Conservation (phyloP, 2,113 vertebrate species). For the Herpetotheres cachinnans region DNA sequence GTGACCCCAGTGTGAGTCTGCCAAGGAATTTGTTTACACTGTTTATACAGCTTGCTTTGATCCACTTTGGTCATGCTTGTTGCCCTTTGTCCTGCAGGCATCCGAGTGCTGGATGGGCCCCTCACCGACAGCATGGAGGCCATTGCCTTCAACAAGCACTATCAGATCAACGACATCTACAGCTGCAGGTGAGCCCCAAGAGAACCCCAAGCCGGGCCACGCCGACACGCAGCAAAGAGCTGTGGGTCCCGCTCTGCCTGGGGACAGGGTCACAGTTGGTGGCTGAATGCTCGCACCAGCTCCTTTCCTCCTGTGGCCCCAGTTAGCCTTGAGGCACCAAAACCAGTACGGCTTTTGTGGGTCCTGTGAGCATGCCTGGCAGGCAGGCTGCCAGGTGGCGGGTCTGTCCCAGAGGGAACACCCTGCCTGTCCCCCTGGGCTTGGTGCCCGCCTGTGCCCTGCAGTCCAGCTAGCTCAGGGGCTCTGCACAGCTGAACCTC, state of each 20-base stretch:
- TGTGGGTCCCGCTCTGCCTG: not conserved
- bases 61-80: fast-evolving
- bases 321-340: not conserved
- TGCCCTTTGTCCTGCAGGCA: constrained; percentile 76
- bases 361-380: not conserved
- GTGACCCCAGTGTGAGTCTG: not conserved
- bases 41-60: fast-evolving
- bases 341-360: not conserved
- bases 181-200: constrained; percentile 88
- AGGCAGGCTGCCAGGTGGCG: no score
- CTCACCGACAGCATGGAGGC: constrained; percentile 98
- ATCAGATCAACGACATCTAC: constrained; percentile 98
- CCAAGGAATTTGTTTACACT: not conserved
- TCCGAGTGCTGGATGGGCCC: constrained; percentile 92
- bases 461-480: no score
- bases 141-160: constrained; percentile 97
- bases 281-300: not conserved
- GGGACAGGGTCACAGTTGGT: fast-evolving
- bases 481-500: not conserved
- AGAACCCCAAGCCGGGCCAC: not conserved
- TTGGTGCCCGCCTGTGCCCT: not conserved
- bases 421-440: not conserved
- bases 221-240: not conserved
- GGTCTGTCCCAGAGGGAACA: no score
- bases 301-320: not conserved